Conservation (phyloP, 2,113 vertebrate genomes). For the Dicentrarchus labrax region DNA sequence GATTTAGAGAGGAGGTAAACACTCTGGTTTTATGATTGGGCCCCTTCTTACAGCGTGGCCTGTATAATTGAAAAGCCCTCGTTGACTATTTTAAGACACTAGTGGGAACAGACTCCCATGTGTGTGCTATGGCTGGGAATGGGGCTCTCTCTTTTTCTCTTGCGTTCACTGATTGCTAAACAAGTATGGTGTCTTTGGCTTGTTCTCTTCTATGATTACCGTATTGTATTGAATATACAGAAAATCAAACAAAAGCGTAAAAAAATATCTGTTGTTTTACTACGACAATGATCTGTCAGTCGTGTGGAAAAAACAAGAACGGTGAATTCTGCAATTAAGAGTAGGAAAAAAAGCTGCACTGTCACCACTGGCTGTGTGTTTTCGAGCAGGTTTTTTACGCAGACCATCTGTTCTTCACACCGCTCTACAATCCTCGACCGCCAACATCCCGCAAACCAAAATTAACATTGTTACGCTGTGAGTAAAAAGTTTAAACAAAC, state of each 20-base stretch:
- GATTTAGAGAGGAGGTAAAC: constrained; percentile 83
- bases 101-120: constrained; percentile 81
- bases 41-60: constrained; percentile 79
- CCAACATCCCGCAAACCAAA: constrained; percentile 82
- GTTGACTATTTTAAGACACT: constrained; percentile 81
- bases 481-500: constrained; percentile 84
- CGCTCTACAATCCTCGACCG: constrained; percentile 69
- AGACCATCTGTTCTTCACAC: constrained; percentile 76
- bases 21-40: constrained; percentile 83
- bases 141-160: constrained; percentile 62
- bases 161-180: constrained; percentile 55
- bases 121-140: constrained; percentile 72
- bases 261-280: constrained; percentile 40
- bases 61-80: constrained; percentile 84
- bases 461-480: constrained; percentile 77
- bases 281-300: constrained; percentile 5
- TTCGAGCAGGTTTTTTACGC: constrained; percentile 73
- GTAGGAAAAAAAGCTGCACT: constrained; percentile 21
- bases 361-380: constrained; percentile 55
- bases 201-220: constrained; percentile 38
- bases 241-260: constrained; percentile 39
- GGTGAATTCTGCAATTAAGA: constrained; percentile 27
- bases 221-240: constrained; percentile 25
- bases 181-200: constrained; percentile 41
- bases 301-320: constrained; percentile 2